These are phyloP conservation scores for Andricus curvator DNA, from an alignment of 2,888 invertebrate genomes.

Conservation along the genomic window DNA sequence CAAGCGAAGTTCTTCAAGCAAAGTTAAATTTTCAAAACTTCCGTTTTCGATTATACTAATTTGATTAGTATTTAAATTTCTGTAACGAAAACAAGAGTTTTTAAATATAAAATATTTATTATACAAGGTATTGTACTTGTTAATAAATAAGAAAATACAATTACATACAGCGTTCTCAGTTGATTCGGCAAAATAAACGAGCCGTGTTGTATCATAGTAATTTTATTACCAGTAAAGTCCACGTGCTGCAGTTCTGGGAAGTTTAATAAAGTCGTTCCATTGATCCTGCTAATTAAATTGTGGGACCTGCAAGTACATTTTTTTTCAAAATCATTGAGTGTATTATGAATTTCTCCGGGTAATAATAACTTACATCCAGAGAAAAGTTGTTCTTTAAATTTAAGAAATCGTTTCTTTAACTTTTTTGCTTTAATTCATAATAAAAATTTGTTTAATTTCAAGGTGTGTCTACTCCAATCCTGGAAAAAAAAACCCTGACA, in stretches of 20 bases:
- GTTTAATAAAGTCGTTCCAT: constrained; percentile 78
- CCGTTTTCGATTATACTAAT: constrained; percentile 86
- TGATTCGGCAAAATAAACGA: constrained; percentile 82
- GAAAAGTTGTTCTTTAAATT: no score
- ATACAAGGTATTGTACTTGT: not conserved
- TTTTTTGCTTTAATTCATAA: no score
- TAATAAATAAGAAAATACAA: constrained; percentile 14
- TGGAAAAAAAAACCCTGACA: no score
- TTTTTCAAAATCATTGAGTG: constrained; percentile 32
- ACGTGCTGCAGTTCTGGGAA: constrained; percentile 81
- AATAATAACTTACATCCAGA: no score
- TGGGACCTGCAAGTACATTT: constrained; percentile 76
- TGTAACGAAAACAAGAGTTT: constrained; percentile 72
- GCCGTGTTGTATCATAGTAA: constrained; percentile 80
- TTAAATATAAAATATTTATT: constrained; percentile 30
- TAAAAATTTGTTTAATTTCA: no score
- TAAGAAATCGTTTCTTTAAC: no score
- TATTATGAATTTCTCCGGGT: not conserved
- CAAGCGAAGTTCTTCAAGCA: constrained; percentile 87
- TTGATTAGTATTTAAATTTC: constrained; percentile 86
- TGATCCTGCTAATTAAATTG: constrained; percentile 79
- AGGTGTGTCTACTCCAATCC: no score
- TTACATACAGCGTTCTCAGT: constrained; percentile 79
- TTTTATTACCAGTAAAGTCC: constrained; percentile 84
- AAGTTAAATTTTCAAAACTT: constrained; percentile 86